Base-by-base conservation (phyloP, 1,140 invertebrate genomes). In the Nephila pilipes region DNA sequence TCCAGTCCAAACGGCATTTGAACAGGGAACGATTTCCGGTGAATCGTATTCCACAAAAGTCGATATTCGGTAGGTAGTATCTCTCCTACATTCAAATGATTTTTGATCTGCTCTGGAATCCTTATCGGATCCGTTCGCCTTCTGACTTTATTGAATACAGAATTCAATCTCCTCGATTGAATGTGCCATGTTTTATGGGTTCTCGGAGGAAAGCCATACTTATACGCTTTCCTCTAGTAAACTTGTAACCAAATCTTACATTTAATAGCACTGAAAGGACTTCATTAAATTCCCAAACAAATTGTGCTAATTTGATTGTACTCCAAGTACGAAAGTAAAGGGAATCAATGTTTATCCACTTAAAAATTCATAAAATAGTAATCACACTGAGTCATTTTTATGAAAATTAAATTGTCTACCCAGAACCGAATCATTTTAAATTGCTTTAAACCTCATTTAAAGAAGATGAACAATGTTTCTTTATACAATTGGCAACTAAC, bases 121-220 rank as follows among this genome's bases (percentile, higher is more conserved):
- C 29, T 54, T 75, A 29, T 88, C 65, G 63, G 25, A 75, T 65
- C 4, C 83, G 46, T 55, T 87, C 32, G 25, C 32, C 29, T 63
- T 87, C 58, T 83, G 81, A 87, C 54, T 88, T 88, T 88, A 88
- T 88, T 88, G 87, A 63, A 88, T 69, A 54, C 63, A 83, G 38
- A 83, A 83, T 83, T 83, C 80, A 83, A 83, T 83, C 80, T 83
- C 38, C 22, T 55, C 38, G 80, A 83, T 54, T 83, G 80, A 54
- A 46, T 55, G 80, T 54, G 80, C 80, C 20, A 55, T 83, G 80
- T 83, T 83, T 83, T 83, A 83, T 55, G 22, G 80, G 20, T 55
- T 81, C 69, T 75, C 14, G 10, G 69, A 75, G 29, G 18, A 32
- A 75, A 75, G 69, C 32, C 29, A 75, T 32, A 20, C 29, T 75